These are phyloP conservation scores for Chascanopsetta lugubris DNA, from an alignment of 2,113 vertebrate species.

Conservation along the genomic window DNA sequence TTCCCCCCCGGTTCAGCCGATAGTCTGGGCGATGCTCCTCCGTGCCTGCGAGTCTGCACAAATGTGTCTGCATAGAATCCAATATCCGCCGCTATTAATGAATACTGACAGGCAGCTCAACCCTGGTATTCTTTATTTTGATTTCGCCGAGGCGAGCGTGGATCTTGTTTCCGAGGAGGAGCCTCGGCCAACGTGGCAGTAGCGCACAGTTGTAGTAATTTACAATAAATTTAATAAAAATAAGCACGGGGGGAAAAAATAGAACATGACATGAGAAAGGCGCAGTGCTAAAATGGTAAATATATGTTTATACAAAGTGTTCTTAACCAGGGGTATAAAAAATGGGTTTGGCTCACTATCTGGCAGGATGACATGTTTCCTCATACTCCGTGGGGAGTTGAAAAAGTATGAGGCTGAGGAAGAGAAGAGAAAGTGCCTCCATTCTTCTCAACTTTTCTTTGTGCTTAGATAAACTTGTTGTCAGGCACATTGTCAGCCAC, in stretches of 20 bases:
- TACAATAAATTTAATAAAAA: conserved; percentile 48
- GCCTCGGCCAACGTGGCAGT: conserved; percentile 28
- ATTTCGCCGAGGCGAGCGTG: conserved; percentile 54
- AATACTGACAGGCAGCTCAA: conserved; percentile 64
- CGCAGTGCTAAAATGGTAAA: conserved; percentile 42
- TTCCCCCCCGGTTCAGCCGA: conserved; percentile 67
- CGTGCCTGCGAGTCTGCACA: conserved; percentile 59
- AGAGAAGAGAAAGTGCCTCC: conserved; percentile 68
- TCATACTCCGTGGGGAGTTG: conserved; percentile 49
- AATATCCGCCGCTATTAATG: conserved; percentile 65
- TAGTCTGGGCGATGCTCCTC: conserved; percentile 57
- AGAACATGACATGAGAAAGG: conserved; percentile 16
- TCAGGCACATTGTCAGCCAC: conserved; percentile 74
- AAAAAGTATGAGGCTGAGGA: conserved; percentile 55
- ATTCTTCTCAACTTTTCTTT: conserved; percentile 77
- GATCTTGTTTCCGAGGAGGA: conserved; percentile 58
- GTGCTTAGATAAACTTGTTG: conserved; percentile 82
- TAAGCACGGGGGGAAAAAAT: conserved; percentile 44
- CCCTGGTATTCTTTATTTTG: conserved; percentile 60
- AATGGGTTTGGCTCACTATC: conserved; percentile 50
- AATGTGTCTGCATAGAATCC: conserved; percentile 67
- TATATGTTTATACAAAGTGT: conserved; percentile 49
- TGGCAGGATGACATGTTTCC: conserved; percentile 50
- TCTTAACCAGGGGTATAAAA: conserved; percentile 42
- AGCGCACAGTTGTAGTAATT: conserved; percentile 49